A percentile compares a stretch with the other conserved stretches of the same genome.
phyloP scores from a whole-genome alignment of 2,797 vertebrate genomes.

The Pristis pectinata region DNA sequence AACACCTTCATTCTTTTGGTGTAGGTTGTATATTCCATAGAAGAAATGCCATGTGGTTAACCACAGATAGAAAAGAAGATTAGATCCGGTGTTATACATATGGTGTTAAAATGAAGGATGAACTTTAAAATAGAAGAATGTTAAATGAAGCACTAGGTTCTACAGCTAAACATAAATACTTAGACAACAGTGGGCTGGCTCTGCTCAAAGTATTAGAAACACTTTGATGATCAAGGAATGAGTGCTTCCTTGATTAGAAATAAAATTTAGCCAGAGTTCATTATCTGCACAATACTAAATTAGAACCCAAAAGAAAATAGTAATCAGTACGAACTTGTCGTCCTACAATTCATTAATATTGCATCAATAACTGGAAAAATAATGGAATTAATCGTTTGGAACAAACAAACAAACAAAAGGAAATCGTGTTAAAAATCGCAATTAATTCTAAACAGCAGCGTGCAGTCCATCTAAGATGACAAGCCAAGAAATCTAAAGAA shows the following conservation, averaged over 20 bases:
- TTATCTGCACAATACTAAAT: neutral
- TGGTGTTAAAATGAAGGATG: neutral
- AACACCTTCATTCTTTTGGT: neutral
- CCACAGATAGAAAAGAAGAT: neutral
- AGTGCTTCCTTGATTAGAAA: no score
- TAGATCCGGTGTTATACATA: neutral
- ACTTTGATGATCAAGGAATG: neutral
- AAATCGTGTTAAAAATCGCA: slow-evolving; percentile 1
- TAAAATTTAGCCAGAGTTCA: neutral
- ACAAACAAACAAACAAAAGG: slow-evolving; percentile 41
- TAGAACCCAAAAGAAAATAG: neutral
- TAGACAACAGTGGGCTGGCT: neutral
- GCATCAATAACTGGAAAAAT: neutral
- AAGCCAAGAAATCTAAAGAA: neutral
- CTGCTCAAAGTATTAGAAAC: neutral
- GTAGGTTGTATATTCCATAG: neutral
- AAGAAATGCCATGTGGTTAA: neutral
- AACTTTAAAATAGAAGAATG: neutral
- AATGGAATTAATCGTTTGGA: neutral
- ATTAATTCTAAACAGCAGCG: neutral
- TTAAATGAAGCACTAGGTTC: neutral
- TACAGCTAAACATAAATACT: neutral
- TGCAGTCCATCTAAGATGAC: neutral
- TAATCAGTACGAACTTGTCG: neutral
- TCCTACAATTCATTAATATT: neutral